Evolutionary conservation across 2,888 invertebrate species (phyloP).

Genomic region (Falcaria lacertinaria): DNA sequence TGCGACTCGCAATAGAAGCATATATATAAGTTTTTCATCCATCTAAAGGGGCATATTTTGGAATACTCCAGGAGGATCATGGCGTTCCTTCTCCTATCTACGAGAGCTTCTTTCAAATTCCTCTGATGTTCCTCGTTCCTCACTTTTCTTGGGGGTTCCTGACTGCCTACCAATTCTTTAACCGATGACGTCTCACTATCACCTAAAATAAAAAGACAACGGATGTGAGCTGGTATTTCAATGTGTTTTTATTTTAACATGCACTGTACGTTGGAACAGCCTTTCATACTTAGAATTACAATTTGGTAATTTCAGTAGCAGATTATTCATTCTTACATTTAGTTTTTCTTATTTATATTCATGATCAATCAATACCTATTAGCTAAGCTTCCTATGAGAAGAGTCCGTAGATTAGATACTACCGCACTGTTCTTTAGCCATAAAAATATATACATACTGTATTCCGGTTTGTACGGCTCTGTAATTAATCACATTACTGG

Average conservation of each 20-base stretch:
- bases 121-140: slow-evolving; percentile 24
- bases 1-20: slow-evolving; percentile 61
- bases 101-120: slow-evolving; percentile 35
- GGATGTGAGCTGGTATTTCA: slow-evolving; percentile 35
- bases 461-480: no score
- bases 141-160: not conserved
- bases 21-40: slow-evolving; percentile 59
- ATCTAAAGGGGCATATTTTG: slow-evolving; percentile 62
- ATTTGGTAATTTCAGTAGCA: no score
- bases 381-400: no score
- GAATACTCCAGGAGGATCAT: slow-evolving; percentile 49
- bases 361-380: no score
- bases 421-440: no score
- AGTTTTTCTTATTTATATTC: no score
- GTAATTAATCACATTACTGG: no score
- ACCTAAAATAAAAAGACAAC: slow-evolving; percentile 67
- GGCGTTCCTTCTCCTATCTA: slow-evolving; percentile 47
- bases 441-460: no score
- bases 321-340: no score
- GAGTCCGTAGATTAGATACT: no score
- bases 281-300: no score
- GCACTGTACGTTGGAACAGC: slow-evolving; percentile 8
- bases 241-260: slow-evolving; percentile 15
- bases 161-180: not conserved
- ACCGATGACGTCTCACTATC: slow-evolving; percentile 27